phyloP scores from a whole-genome alignment of 1,140 invertebrate genomes.

The Procambarus virginalis region DNA sequence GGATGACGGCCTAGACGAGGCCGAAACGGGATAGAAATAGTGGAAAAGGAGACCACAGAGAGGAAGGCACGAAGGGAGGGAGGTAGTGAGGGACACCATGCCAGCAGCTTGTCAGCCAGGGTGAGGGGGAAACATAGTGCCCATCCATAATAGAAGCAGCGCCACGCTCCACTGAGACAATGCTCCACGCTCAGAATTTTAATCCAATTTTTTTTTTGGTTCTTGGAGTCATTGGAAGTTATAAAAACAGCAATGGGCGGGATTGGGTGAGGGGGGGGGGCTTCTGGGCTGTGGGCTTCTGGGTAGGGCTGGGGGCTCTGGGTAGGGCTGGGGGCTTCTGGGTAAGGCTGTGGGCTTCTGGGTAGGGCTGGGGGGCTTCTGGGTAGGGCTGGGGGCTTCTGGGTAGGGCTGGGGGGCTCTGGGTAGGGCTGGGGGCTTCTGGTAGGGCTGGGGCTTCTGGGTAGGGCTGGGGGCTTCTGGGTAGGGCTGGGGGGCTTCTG shows the following conservation, averaged over 20 bases:
- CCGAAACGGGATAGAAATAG: too few relatives aligned
- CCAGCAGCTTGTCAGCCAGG: neutral
- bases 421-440: too few relatives aligned
- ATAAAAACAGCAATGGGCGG: neutral
- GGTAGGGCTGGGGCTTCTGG: too few relatives aligned
- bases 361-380: too few relatives aligned
- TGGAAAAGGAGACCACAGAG: too few relatives aligned
- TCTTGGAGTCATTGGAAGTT: neutral
- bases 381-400: too few relatives aligned
- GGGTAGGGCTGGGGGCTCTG: neutral
- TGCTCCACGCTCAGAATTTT: neutral
- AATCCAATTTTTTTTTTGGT: conserved; percentile 7
- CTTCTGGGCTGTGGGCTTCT: neutral
- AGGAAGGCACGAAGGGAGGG: neutral
- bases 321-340: neutral
- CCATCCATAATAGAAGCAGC: neutral
- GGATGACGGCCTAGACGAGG: too few relatives aligned
- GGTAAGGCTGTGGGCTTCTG: neutral
- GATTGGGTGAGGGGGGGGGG: neutral
- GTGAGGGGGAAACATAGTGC: neutral
- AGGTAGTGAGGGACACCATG: neutral
- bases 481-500: too few relatives aligned
- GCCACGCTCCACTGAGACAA: neutral
- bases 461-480: too few relatives aligned
- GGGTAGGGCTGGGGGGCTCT: too few relatives aligned